Conservation (phyloP, 2,888 invertebrate species). For the Ormyrus nitidulus region DNA sequence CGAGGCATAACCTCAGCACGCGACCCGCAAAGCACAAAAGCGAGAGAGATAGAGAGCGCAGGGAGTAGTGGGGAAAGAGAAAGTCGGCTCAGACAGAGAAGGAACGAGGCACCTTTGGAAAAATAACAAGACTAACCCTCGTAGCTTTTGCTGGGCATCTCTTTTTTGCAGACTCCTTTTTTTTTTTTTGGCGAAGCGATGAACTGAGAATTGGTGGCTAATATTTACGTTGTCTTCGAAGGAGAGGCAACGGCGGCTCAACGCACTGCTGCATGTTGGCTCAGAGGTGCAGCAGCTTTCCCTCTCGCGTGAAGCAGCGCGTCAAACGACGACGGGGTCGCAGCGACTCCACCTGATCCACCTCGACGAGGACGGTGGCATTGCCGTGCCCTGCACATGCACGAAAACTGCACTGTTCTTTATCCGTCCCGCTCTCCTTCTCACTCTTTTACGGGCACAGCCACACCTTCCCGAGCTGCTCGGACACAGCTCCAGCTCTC, state of each 20-base stretch:
- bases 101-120: neutral
- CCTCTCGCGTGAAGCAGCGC: slow-evolving; percentile 8
- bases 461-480: neutral
- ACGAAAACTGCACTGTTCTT: neutral
- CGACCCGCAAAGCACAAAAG: neutral
- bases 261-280: slow-evolving; percentile 21
- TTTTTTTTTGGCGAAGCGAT: neutral
- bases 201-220: neutral
- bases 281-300: neutral
- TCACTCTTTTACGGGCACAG: slow-evolving; percentile 3
- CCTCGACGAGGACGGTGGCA: slow-evolving; percentile 16
- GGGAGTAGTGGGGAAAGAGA: slow-evolving; percentile 33
- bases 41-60: neutral
- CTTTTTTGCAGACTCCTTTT: neutral
- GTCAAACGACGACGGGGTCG: slow-evolving; percentile 12
- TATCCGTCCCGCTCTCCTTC: neutral
- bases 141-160: neutral
- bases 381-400: neutral
- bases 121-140: slow-evolving; percentile 17
- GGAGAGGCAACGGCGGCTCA: neutral
- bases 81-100: slow-evolving; percentile 21
- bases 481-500: slow-evolving; percentile 36
- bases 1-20: slow-evolving; percentile 29
- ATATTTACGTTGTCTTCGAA: slow-evolving; percentile 14
- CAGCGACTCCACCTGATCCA: slow-evolving; percentile 21